These are phyloP conservation scores for Drosophila bocqueti DNA, from an alignment of 1,140 invertebrate species.

Conservation along the genomic window DNA sequence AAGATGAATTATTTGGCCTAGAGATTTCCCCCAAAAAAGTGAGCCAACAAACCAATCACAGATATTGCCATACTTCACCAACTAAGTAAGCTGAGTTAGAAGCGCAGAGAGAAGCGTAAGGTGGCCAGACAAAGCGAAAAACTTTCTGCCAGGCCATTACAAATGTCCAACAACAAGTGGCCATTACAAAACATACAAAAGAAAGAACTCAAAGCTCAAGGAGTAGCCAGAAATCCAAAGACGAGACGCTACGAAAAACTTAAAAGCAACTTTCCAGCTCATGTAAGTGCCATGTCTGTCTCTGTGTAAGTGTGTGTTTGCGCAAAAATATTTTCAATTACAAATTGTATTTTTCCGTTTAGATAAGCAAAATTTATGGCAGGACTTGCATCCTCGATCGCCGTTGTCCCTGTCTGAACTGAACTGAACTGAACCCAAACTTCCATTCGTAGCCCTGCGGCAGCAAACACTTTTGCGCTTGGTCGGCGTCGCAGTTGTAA, in stretches of 20 bases:
- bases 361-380: constrained; percentile 82
- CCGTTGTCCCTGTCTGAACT: constrained; percentile 1
- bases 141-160: constrained; percentile 25
- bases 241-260: constrained; percentile 34
- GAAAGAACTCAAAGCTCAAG: not conserved
- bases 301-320: constrained; percentile 23
- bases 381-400: constrained; percentile 30
- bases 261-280: constrained; percentile 40
- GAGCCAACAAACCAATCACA: constrained; percentile 25
- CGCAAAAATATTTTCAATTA: constrained; percentile 81
- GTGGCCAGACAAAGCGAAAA: constrained; percentile 26
- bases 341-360: constrained; percentile 82
- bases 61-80: constrained; percentile 28
- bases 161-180: constrained; percentile 55
- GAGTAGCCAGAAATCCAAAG: constrained; percentile 18
- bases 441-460: constrained; percentile 64
- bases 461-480: constrained; percentile 79
- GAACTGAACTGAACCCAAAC: constrained; percentile 19
- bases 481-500: constrained; percentile 75
- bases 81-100: constrained; percentile 32
- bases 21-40: no score
- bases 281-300: constrained; percentile 19
- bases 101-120: constrained; percentile 11
- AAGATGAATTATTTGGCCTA: no score
- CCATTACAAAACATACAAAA: constrained; percentile 1